Evolutionary conservation across 2,113 vertebrate species (phyloP).

Genomic region (Xenopus borealis): DNA sequence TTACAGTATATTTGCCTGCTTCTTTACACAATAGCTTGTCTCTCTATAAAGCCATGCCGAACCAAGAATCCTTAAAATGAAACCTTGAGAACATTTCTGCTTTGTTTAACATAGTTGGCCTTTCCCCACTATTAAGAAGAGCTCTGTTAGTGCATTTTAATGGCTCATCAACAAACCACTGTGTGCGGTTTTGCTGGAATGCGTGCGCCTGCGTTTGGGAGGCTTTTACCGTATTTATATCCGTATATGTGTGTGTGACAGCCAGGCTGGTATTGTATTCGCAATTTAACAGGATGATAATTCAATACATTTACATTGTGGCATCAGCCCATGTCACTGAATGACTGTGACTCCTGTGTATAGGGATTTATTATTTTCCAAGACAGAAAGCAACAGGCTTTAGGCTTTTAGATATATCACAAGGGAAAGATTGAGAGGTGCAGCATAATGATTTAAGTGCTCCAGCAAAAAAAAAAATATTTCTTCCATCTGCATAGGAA

Average conservation of each 20-base stretch:
- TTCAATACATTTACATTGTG: neutral
- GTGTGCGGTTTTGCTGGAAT: neutral
- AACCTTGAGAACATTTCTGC: conserved; percentile 31
- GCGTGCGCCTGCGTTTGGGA: neutral
- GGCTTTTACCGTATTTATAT: conserved; percentile 5
- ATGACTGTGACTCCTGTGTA: neutral
- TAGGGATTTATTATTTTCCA: conserved; percentile 17
- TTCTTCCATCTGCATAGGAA: neutral
- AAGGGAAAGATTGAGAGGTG: neutral
- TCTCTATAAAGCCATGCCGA: neutral
- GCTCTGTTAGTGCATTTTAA: conserved; percentile 9
- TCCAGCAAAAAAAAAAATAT: neutral
- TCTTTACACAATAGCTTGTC: neutral
- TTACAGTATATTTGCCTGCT: too few species aligned
- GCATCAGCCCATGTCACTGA: conserved; percentile 1
- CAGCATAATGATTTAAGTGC: neutral
- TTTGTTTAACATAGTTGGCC: conserved; percentile 31
- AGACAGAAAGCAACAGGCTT: conserved; percentile 21
- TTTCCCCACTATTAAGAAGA: conserved; percentile 11
- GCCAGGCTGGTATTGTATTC: neutral
- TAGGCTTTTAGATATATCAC: conserved; percentile 16
- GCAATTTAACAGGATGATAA: conserved; percentile 1
- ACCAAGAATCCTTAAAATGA: neutral
- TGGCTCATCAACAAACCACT: conserved; percentile 24
- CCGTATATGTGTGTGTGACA: neutral